Percentiles rank a stretch among this genome's conserved stretches.
phyloP scores from a whole-genome alignment of 2,113 vertebrate genomes.

The Anser brachyrhynchus region DNA sequence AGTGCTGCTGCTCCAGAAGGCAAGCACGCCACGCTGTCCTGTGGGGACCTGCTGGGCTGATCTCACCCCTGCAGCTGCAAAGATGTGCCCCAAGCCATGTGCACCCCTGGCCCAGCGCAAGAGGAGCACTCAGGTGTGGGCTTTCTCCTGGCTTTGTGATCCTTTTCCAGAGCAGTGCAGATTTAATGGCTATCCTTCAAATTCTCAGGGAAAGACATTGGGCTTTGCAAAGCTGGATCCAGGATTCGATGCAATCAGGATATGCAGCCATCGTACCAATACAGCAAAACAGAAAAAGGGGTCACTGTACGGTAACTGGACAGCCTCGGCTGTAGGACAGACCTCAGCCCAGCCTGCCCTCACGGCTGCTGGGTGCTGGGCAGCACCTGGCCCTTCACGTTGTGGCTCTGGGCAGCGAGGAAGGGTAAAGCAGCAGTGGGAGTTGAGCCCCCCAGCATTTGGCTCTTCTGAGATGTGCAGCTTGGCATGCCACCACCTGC shows the following conservation, averaged over 20 bases:
- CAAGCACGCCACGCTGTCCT: neutral
- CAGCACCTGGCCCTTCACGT: neutral
- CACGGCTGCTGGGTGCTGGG: fast-evolving
- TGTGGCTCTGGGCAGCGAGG: neutral
- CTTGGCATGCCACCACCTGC: fast-evolving
- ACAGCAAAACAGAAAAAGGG: neutral
- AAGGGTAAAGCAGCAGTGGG: neutral
- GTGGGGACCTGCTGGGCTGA: neutral
- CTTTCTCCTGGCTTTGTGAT: neutral
- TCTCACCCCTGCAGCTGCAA: neutral
- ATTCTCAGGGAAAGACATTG: neutral
- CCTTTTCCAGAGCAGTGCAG: neutral
- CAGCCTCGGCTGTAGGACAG: neutral
- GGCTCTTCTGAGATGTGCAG: neutral
- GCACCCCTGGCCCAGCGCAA: too few species aligned
- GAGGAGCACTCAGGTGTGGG: neutral
- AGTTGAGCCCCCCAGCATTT: neutral
- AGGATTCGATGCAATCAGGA: neutral
- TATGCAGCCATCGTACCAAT: neutral
- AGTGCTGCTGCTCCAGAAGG: neutral
- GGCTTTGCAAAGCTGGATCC: neutral
- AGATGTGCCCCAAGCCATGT: neutral
- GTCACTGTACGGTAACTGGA: fast-evolving
- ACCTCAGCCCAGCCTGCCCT: neutral
- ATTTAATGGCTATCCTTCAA: neutral